Conservation (phyloP, 2,797 vertebrate species). For the Silurus lanzhouensis region DNA sequence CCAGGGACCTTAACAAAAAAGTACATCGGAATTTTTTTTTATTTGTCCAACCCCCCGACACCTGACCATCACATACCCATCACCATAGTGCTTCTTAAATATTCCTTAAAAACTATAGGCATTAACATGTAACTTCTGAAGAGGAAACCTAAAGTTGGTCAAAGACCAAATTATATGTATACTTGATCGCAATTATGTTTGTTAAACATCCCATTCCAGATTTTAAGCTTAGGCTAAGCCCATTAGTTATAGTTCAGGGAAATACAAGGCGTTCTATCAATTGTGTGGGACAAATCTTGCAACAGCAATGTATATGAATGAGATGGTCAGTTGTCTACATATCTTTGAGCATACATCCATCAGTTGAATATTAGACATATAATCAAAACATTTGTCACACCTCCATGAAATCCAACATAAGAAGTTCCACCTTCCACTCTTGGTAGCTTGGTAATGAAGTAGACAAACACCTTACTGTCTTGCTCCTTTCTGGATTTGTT, state of each 20-base stretch:
- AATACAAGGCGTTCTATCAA: neutral
- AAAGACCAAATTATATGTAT: neutral
- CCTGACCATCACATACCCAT: neutral
- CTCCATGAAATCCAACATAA: conserved; percentile 92
- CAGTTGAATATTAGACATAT: neutral
- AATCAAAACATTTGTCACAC: conserved; percentile 64
- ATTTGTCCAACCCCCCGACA: neutral
- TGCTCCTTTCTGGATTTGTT: conserved; percentile 75
- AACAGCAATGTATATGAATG: neutral
- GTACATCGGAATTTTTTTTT: neutral
- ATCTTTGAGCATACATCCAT: neutral
- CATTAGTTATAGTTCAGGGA: neutral
- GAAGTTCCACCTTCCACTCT: conserved; percentile 83
- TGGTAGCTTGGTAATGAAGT: conserved; percentile 90
- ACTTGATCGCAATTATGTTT: neutral
- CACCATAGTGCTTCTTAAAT: too few relatives aligned
- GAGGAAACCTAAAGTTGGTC: neutral
- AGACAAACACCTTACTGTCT: conserved; percentile 76
- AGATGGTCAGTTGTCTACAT: neutral
- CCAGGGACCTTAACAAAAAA: conserved; percentile 81
- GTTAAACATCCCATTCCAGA: neutral
- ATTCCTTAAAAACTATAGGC: neutral
- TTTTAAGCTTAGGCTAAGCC: neutral
- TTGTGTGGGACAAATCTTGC: neutral
- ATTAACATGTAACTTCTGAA: neutral